Percentiles rank a stretch among this genome's conserved stretches.
Evolutionary conservation across 2,888 invertebrate genomes (phyloP).

Genomic region (Anthophora plumipes): DNA sequence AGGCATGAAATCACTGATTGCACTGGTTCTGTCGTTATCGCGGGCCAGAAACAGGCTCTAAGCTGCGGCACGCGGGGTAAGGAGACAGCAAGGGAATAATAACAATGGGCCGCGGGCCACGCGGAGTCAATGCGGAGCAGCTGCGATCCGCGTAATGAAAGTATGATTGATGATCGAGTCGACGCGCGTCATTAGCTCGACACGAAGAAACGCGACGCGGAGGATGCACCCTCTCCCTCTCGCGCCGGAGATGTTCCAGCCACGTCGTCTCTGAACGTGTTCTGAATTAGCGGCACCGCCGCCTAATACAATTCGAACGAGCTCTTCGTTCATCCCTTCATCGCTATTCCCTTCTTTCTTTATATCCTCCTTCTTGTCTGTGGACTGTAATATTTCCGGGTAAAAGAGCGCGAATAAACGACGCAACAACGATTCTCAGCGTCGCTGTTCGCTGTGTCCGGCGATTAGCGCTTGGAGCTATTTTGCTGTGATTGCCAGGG

Average conservation of each 20-base stretch:
- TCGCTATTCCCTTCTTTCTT: background rate
- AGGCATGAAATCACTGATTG: conserved; percentile 53
- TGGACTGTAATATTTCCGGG: conserved; percentile 49
- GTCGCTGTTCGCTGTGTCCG: background rate
- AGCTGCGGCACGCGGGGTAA: background rate
- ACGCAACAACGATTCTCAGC: conserved; percentile 23
- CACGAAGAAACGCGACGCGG: conserved; percentile 66
- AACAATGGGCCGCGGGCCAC: conserved; percentile 80
- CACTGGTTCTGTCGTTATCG: conserved; percentile 46
- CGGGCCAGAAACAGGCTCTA: conserved; percentile 38
- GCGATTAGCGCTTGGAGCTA: conserved; percentile 8
- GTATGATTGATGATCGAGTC: conserved; percentile 83
- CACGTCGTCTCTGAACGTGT: conserved; percentile 54
- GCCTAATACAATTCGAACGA: conserved; percentile 61
- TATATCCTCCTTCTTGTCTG: background rate
- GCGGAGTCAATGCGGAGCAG: conserved; percentile 79
- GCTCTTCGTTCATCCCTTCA: conserved; percentile 11
- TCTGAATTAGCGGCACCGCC: conserved; percentile 61
- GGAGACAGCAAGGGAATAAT: conserved; percentile 71
- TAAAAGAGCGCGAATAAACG: conserved; percentile 47
- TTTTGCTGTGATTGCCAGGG: conserved; percentile 13
- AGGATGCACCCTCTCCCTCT: conserved; percentile 32
- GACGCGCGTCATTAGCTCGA: conserved; percentile 81
- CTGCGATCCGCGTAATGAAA: conserved; percentile 84
- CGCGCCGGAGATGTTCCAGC: conserved; percentile 22